phyloP scores from a whole-genome alignment of 2,113 vertebrate genomes.

The Vulpes lagopus region DNA sequence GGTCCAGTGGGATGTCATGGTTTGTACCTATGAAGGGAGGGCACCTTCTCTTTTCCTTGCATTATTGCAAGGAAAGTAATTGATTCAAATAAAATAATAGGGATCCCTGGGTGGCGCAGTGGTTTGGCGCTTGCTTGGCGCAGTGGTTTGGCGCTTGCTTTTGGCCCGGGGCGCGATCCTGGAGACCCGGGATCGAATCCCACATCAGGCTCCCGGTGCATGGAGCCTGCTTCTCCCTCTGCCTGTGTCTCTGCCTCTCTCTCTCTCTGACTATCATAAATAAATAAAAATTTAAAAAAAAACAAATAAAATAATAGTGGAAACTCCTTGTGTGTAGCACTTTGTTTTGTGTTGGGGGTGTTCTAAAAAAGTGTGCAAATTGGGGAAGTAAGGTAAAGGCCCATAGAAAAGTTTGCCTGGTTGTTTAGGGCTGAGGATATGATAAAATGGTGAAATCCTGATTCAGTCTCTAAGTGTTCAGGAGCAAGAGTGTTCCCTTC shows the following conservation, averaged over 20 bases:
- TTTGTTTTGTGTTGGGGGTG: neutral
- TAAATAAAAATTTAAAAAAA: too few relatives aligned
- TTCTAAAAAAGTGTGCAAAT: slow-evolving; percentile 23
- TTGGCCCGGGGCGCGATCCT: too few relatives aligned
- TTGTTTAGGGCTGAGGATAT: neutral
- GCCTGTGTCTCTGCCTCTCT: too few relatives aligned
- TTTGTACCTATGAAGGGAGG: neutral
- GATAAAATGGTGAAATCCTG: neutral
- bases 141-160: too few relatives aligned
- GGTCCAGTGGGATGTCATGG: neutral
- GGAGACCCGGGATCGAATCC: too few relatives aligned
- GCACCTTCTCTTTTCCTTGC: neutral
- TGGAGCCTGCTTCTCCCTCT: too few relatives aligned
- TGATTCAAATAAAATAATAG: neutral
- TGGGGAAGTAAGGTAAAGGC: neutral
- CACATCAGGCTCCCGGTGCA: too few relatives aligned
- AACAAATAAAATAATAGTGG: neutral
- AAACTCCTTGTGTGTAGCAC: neutral
- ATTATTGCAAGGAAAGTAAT: neutral
- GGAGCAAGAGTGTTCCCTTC: neutral
- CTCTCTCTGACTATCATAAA: too few relatives aligned
- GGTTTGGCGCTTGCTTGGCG: too few relatives aligned
- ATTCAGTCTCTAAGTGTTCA: neutral
- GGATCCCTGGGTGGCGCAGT: too few relatives aligned
- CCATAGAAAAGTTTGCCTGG: neutral